Evolutionary conservation across 2,888 invertebrate genomes (phyloP).

Genomic region (Stegophylla sp.): DNA sequence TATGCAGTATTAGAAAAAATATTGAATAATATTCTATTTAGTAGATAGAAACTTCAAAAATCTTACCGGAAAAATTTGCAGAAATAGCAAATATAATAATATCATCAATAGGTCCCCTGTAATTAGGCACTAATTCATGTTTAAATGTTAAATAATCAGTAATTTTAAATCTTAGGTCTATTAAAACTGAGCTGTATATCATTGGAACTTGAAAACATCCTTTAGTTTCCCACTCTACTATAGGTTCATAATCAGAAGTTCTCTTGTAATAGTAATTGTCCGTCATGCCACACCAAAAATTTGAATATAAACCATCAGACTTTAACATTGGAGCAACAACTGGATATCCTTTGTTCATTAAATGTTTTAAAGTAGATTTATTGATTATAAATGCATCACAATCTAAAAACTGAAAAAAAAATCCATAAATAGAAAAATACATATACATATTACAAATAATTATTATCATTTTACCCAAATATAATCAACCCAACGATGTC

Average conservation of each 20-base stretch:
- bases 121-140: constrained; percentile 70
- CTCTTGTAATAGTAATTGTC: constrained; percentile 81
- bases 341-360: constrained; percentile 72
- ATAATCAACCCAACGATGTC: constrained; percentile 86
- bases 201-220: constrained; percentile 88
- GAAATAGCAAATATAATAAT: constrained; percentile 90
- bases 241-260: constrained; percentile 83
- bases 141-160: constrained; percentile 78
- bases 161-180: constrained; percentile 72
- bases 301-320: constrained; percentile 88
- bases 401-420: constrained; percentile 75
- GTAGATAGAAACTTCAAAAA: constrained; percentile 16
- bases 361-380: constrained; percentile 69
- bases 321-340: constrained; percentile 85
- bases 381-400: constrained; percentile 83
- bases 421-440: constrained; percentile 31
- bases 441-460: constrained; percentile 29
- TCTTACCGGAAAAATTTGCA: constrained; percentile 73
- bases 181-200: constrained; percentile 86
- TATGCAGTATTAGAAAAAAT: not conserved
- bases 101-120: constrained; percentile 85
- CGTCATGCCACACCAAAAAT: constrained; percentile 96
- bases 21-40: not conserved
- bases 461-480: constrained; percentile 74
- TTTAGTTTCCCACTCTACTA: constrained; percentile 72